Evolutionary conservation across 2,113 vertebrate genomes (phyloP).

Genomic region (Gallinago undulata): DNA sequence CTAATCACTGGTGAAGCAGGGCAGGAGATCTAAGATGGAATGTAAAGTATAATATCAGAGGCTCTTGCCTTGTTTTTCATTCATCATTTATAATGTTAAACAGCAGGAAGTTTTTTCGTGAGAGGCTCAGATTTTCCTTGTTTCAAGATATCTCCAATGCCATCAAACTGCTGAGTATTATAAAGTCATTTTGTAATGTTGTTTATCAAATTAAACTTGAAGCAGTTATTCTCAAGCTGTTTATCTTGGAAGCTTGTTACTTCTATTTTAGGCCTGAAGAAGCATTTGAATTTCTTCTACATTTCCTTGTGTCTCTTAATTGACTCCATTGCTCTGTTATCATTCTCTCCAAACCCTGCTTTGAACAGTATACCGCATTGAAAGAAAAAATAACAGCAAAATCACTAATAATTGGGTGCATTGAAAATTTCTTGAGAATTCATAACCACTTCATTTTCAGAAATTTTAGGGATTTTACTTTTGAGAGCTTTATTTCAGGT

Average conservation of each 20-base stretch:
- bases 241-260: constrained; percentile 48
- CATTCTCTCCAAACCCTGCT: not conserved
- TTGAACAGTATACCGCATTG: not conserved
- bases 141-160: constrained; percentile 7
- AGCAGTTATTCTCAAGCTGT: constrained; percentile 29
- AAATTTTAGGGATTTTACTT: not conserved
- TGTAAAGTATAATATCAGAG: not conserved
- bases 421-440: not conserved
- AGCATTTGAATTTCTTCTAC: not conserved
- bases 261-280: constrained; percentile 55
- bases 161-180: constrained; percentile 25
- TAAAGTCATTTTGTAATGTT: constrained; percentile 25
- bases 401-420: not conserved
- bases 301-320: not conserved
- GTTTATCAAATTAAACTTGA: constrained; percentile 46
- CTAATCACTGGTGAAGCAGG: not conserved
- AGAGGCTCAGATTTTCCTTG: not conserved
- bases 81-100: not conserved
- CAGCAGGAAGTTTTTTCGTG: not conserved
- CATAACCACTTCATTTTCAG: not conserved
- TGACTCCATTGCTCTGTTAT: not conserved
- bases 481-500: not conserved
- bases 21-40: not conserved
- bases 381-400: not conserved
- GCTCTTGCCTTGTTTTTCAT: not conserved